Conservation (phyloP, 2,888 invertebrate species). For the Trisateles emortualis region DNA sequence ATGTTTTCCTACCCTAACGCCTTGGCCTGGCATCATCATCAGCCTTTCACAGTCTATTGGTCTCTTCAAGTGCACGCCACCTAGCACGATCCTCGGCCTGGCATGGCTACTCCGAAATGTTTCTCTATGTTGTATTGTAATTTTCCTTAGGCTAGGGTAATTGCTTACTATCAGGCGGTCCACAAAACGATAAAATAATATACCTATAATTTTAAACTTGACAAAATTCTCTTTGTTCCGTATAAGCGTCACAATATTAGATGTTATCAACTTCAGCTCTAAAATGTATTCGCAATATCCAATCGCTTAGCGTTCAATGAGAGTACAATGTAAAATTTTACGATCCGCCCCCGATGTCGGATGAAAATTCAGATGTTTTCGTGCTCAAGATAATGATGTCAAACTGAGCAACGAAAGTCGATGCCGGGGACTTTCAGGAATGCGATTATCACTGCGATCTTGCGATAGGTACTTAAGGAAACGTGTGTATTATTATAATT, state of each 20-base stretch:
- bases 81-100: too few relatives aligned
- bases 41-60: too few relatives aligned
- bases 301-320: constrained; percentile 12
- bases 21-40: too few relatives aligned
- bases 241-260: not conserved
- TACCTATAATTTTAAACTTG: not conserved
- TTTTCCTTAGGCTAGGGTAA: too few relatives aligned
- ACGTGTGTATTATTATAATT: too few relatives aligned
- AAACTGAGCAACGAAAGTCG: constrained; percentile 6
- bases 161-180: too few relatives aligned
- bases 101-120: too few relatives aligned
- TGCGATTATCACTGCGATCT: not conserved
- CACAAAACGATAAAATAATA: not conserved
- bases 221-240: not conserved
- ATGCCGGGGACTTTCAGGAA: not conserved
- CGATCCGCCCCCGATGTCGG: constrained; percentile 13
- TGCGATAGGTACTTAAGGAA: not conserved
- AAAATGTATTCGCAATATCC: constrained; percentile 1
- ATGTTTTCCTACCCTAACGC: too few relatives aligned
- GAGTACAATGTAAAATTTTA: constrained; percentile 30
- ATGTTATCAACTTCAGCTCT: not conserved
- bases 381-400: constrained; percentile 37
- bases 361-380: constrained; percentile 28
- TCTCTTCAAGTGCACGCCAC: too few relatives aligned
- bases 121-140: too few relatives aligned